A percentile compares a stretch with the other conserved stretches of the same genome.
These are phyloP conservation scores for Chamaea fasciata DNA, from an alignment of 2,113 vertebrate genomes.

Conservation along the genomic window DNA sequence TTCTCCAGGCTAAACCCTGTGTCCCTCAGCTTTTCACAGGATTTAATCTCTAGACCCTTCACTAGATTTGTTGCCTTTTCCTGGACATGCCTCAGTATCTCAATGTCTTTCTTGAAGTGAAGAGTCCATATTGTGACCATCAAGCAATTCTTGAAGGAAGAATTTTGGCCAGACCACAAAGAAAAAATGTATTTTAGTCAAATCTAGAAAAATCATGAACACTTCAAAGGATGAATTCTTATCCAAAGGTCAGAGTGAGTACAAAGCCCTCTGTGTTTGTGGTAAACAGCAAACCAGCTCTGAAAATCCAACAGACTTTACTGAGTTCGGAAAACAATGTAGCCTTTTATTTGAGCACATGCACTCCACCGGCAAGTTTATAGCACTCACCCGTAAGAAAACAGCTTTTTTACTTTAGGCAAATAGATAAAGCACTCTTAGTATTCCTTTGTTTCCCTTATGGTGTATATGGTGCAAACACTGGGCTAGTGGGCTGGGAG, in stretches of 20 bases:
- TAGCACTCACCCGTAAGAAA: not conserved
- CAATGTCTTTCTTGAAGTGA: not conserved
- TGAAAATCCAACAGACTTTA: not conserved
- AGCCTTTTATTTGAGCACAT: not conserved
- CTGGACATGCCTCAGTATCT: not conserved
- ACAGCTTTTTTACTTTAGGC: not conserved
- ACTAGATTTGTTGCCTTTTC: not conserved
- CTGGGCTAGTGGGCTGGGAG: not conserved
- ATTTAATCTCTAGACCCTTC: not conserved
- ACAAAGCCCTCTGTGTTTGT: not conserved
- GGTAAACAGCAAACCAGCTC: not conserved
- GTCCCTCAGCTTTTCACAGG: not conserved
- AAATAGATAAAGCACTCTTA: conserved; percentile 21
- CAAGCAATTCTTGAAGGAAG: not conserved
- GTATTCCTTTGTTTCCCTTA: not conserved
- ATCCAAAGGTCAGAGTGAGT: not conserved
- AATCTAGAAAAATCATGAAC: not conserved
- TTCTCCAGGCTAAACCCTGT: not conserved
- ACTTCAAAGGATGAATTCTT: not conserved
- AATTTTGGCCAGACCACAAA: not conserved
- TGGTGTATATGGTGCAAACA: not conserved
- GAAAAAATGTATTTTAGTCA: not conserved
- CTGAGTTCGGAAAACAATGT: not conserved
- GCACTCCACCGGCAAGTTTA: conserved; percentile 3
- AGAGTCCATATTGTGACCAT: not conserved